Conservation (phyloP, 2,888 invertebrate species). For the Thymelicus lineola region DNA sequence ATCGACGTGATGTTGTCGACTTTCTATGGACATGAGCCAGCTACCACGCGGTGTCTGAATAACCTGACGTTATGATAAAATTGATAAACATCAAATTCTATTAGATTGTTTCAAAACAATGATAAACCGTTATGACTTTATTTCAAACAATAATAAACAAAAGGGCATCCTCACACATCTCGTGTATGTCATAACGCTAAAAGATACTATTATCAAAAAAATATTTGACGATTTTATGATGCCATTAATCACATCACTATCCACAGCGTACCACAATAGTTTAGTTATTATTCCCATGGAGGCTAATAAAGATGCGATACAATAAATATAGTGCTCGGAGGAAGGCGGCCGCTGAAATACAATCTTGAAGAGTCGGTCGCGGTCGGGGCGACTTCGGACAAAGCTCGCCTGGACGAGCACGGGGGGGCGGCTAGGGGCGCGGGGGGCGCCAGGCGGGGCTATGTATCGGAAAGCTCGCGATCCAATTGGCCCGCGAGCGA, state of each 20-base stretch:
- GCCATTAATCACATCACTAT: constrained; percentile 51
- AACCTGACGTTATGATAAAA: too few relatives aligned
- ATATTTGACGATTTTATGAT: constrained; percentile 31
- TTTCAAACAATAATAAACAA: too few relatives aligned
- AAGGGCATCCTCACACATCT: too few relatives aligned
- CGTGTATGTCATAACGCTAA: too few relatives aligned
- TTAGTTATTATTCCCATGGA: constrained; percentile 59
- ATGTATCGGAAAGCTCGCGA: constrained; percentile 73
- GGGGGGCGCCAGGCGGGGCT: constrained; percentile 49
- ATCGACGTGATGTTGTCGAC: too few relatives aligned
- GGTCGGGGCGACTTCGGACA: constrained; percentile 20
- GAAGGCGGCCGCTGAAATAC: constrained; percentile 35
- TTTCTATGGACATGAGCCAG: too few relatives aligned
- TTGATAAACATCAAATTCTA: too few relatives aligned
- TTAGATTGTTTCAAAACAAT: too few relatives aligned
- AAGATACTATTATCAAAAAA: neutral
- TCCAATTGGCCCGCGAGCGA: constrained; percentile 57
- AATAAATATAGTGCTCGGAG: constrained; percentile 53
- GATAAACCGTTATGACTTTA: too few relatives aligned
- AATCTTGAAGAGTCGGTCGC: constrained; percentile 42
- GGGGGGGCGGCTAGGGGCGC: constrained; percentile 30
- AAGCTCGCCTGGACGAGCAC: constrained; percentile 23
- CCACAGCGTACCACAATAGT: constrained; percentile 54
- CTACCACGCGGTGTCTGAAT: too few relatives aligned
- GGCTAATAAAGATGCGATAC: constrained; percentile 51